Evolutionary conservation across 1,140 invertebrate genomes (phyloP).

Genomic region (Conus betulinus): DNA sequence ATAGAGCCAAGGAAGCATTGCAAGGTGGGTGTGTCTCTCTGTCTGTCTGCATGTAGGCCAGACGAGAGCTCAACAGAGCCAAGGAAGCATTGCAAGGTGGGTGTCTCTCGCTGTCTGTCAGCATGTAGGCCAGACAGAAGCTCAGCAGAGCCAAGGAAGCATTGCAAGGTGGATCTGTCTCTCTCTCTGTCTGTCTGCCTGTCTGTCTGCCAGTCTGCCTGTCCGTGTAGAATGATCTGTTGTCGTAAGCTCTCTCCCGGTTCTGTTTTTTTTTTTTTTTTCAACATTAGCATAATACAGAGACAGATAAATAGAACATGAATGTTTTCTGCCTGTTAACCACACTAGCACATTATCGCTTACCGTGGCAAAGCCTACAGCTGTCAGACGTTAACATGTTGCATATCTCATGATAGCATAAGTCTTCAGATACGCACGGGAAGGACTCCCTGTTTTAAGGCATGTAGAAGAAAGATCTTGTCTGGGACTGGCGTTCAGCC

Average conservation of each 20-base stretch:
- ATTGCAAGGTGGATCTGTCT: slow-evolving; percentile 75
- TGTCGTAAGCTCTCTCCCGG: slow-evolving; percentile 45
- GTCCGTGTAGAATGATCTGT: neutral
- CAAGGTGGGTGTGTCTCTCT: slow-evolving; percentile 72
- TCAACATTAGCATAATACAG: no score
- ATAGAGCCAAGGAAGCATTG: slow-evolving; percentile 78
- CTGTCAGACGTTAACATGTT: no score
- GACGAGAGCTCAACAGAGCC: slow-evolving; percentile 72
- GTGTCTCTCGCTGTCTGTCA: neutral
- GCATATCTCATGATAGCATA: no score
- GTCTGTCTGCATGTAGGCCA: neutral
- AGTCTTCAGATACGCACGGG: no score
- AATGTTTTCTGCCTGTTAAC: no score
- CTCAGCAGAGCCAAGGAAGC: slow-evolving; percentile 78
- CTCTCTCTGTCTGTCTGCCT: neutral
- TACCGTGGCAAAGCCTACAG: no score
- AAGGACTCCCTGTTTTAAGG: no score
- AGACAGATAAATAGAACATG: no score
- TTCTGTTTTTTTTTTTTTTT: no score
- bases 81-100: slow-evolving; percentile 80
- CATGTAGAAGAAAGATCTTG: no score
- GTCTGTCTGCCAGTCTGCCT: slow-evolving; percentile 57
- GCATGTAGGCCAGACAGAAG: slow-evolving; percentile 62
- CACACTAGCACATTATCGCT: no score
- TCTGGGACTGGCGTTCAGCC: no score